These are phyloP conservation scores for Ceyx erithaca DNA, from an alignment of 2,797 vertebrate genomes.

Conservation along the genomic window DNA sequence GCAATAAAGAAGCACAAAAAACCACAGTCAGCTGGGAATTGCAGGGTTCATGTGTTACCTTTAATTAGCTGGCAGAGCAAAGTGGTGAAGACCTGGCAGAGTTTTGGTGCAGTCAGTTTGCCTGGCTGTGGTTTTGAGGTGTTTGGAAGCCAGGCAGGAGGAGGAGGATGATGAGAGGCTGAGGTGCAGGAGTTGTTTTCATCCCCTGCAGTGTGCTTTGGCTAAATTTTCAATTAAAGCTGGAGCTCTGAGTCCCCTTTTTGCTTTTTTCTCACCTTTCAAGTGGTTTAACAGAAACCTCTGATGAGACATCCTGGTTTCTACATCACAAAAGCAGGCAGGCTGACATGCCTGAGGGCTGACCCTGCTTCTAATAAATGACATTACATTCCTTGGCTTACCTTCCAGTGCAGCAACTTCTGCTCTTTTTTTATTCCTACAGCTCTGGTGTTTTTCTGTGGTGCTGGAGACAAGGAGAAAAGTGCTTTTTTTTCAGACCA, in stretches of 20 bases:
- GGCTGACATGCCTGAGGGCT: background rate
- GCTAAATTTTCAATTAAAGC: background rate
- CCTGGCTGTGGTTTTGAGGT: background rate
- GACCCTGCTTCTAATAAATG: background rate
- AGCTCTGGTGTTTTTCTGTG: background rate
- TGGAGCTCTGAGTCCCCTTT: background rate
- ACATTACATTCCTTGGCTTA: background rate
- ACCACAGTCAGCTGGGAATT: background rate
- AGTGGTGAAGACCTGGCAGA: background rate
- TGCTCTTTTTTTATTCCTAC: rapidly evolving
- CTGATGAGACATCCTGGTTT: background rate
- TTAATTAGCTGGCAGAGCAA: background rate
- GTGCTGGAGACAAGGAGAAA: background rate
- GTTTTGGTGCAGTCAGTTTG: background rate
- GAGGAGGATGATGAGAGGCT: background rate
- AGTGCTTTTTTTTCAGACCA: background rate
- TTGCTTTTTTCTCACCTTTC: background rate
- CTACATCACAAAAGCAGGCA: background rate
- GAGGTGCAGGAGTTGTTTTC: background rate
- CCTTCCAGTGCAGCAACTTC: background rate
- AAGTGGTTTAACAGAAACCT: background rate
- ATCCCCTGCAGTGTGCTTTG: rapidly evolving
- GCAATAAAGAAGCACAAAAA: background rate
- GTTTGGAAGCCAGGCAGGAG: background rate
- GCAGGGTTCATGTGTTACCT: background rate